Evolutionary conservation across 37 sponge, comb jelly and placozoan genomes (phyloP), one percentile per base, ranked within the genome.

Genomic region (Chondrosia reniformis): DNA sequence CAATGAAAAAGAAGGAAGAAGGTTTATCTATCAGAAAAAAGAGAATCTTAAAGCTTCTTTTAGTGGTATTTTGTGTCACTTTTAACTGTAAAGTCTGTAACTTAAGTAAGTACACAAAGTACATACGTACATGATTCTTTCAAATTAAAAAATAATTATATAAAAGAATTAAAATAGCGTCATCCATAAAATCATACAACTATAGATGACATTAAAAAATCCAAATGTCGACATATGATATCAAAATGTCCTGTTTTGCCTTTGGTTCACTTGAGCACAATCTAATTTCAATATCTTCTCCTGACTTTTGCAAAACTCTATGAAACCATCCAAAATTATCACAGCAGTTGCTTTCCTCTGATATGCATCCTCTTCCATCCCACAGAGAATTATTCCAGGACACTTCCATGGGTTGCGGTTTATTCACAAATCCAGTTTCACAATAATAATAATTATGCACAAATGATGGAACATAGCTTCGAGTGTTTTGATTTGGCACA

Each of bases 331-430:
- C 41, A 25, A 17, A 37, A 3, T 44, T 36, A 9, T 69, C 43
- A 40, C 72, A 69, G 43, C 72, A 69, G 25, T 21, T 17, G 36
- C 42, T 69, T 3, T 44, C 72, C 72, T 19, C 72, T 39, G 17
- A 1, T n/a, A n/a, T n/a, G 72, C 72, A 69, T 21, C 72, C 72
- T 12, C 36, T 30, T 1, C 72, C 72, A 34, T 69, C 72, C 72
- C 72, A 69, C 1, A 69, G 43, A 24, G 72, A 44, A 25, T 69
- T 44, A 2, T 69, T 38, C 72, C 72, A 69, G n/a, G 72, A 41
- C 17, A 39, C 24, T 38, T 34, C 10, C 25, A 36, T 19, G n/a
- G n/a, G n/a, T 1, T 1, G 0, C 4, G 72, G 42, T 1, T 40
- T 34, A 21, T 8, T 19, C 15, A 39, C 2, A 25, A 34, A 69